These are phyloP conservation scores for Cyprinodon variegatus DNA, from an alignment of 2,113 vertebrate species.

Conservation along the genomic window DNA sequence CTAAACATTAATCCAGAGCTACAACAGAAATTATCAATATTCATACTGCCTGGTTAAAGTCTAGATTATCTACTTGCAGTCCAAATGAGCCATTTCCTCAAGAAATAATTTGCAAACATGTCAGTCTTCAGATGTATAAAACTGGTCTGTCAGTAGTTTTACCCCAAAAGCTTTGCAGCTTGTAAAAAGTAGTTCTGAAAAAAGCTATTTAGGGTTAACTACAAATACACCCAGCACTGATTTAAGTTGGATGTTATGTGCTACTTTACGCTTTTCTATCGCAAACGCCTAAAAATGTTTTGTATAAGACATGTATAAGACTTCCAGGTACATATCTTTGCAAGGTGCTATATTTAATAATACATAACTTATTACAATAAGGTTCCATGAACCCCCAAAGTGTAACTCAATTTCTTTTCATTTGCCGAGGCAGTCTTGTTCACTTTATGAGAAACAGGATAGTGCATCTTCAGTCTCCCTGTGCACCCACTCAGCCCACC, in stretches of 20 bases:
- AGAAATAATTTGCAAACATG: background rate
- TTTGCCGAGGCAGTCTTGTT: conserved; percentile 58
- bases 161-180: too few relatives aligned
- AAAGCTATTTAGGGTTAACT: background rate
- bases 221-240: background rate
- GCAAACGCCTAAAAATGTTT: background rate
- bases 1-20: background rate
- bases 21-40: background rate
- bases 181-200: background rate
- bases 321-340: background rate
- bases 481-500: conserved; percentile 75
- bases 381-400: conserved; percentile 24
- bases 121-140: too few relatives aligned
- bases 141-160: too few relatives aligned
- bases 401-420: conserved; percentile 27
- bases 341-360: conserved; percentile 6
- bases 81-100: background rate
- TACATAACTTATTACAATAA: conserved; percentile 32
- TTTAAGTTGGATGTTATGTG: background rate
- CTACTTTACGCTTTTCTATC: background rate
- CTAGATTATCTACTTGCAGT: background rate
- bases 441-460: conserved; percentile 64
- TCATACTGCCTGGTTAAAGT: background rate
- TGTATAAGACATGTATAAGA: background rate
- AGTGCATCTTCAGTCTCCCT: conserved; percentile 70